These are phyloP conservation scores for Xanthorhoe designata DNA, from an alignment of 2,888 invertebrate genomes.

Conservation along the genomic window DNA sequence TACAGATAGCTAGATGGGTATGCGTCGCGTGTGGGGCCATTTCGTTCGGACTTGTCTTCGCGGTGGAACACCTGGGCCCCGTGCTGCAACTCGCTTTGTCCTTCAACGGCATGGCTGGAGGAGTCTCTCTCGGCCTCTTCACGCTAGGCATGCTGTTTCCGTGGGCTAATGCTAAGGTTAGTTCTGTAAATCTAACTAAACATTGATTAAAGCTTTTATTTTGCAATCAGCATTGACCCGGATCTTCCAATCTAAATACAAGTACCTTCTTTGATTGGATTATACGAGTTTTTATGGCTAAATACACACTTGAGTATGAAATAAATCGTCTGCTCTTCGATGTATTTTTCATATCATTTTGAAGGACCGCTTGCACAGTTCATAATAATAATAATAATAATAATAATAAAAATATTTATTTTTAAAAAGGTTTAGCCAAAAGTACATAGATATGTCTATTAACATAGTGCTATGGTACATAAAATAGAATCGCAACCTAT, in stretches of 20 bases:
- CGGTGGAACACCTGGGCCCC: conserved; percentile 94
- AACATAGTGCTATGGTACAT: too few species aligned
- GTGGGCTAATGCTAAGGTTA: conserved; percentile 92
- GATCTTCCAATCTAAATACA: neutral
- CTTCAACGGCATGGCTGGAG: conserved; percentile 95
- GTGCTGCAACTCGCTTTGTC: conserved; percentile 95
- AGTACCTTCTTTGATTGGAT: neutral
- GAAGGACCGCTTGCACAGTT: too few species aligned
- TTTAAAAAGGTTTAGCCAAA: too few species aligned
- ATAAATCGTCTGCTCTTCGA: neutral
- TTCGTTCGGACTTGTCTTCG: conserved; percentile 93
- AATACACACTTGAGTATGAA: neutral
- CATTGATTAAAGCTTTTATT: neutral
- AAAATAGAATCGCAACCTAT: too few species aligned
- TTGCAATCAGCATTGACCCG: conserved; percentile 1
- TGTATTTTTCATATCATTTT: neutral
- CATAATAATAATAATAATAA: too few species aligned
- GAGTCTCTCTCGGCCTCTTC: conserved; percentile 94
- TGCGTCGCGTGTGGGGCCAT: conserved; percentile 90
- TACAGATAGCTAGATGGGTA: conserved; percentile 85
- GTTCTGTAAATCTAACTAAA: neutral
- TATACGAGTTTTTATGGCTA: neutral
- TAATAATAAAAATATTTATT: too few species aligned
- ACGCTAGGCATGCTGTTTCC: conserved; percentile 95
- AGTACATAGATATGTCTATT: too few species aligned